Evolutionary conservation across 2,113 vertebrate genomes (phyloP), one percentile per base, ranked within the genome.

Genomic region (Sitta europaea): DNA sequence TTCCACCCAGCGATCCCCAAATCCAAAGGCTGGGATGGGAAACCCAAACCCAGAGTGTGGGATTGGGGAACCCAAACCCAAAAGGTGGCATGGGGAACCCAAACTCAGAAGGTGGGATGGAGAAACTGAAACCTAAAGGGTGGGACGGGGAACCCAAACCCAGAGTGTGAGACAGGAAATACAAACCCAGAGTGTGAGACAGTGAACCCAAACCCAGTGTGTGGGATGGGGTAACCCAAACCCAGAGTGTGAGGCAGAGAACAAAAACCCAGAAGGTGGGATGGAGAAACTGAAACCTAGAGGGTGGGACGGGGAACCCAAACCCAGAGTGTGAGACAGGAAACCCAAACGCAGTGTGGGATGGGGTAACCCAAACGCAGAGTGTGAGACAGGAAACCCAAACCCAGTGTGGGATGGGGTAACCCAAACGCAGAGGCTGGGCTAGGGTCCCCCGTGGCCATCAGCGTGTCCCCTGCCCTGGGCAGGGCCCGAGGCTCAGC

Each of bases 141-240:
- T 12, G 22, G 14, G 31, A n/a, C 5, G 8, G 43, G 43, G 33
- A 20, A 50, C 24, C 13, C 33, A 73, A 35, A 45, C 33, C 29
- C 12, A 9, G 7, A 14, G 1, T 0, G 9, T n/a, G 31, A 18
- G 12, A 72, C 1, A 5, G 29, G 38, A 20, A 17, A 11, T 24
- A 16, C n/a, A 35, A 25, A 23, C 55, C 55, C 21, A 11, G 58
- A 61, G n/a, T n/a, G n/a, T 8, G 7, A 14, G 42, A 42, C 43
- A 48, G 3, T 35, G 18, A 42, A 12, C 48, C 14, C 36, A 40
- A 68, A 40, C 11, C 53, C 6, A 3, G 14, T 35, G 8, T 3
- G 8, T 5, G 6, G 3, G 15, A 11, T 1, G 8, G 3, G 42
- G 7, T 22, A 9, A 28, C 22, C 6, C 36, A n/a, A 42, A 55